Conservation (phyloP, 2,888 invertebrate genomes). For the Drosophila pegasa region DNA sequence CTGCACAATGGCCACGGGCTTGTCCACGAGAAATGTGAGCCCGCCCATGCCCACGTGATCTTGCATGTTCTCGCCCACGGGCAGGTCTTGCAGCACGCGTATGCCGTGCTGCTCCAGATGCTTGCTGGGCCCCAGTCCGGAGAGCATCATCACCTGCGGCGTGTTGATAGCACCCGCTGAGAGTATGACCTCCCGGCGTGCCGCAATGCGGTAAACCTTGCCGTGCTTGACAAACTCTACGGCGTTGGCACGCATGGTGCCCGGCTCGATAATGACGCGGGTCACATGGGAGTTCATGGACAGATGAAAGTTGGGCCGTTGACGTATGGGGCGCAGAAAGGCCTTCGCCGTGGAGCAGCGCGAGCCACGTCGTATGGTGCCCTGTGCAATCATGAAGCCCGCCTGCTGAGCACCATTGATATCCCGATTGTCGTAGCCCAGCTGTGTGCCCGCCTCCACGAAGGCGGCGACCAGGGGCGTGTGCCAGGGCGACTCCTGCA, state of each 20-base stretch:
- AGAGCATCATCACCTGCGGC: constrained; percentile 96
- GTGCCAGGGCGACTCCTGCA: constrained; percentile 94
- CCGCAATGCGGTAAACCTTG: constrained; percentile 88
- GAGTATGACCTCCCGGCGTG: constrained; percentile 93
- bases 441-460: constrained; percentile 91
- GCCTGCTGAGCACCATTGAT: constrained; percentile 93
- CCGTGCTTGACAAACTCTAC: constrained; percentile 93
- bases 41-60: constrained; percentile 96
- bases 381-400: constrained; percentile 93
- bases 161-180: constrained; percentile 96
- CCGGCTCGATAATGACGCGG: constrained; percentile 90
- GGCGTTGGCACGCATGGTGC: constrained; percentile 90
- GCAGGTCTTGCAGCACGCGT: constrained; percentile 90
- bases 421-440: constrained; percentile 93
- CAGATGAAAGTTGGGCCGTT: constrained; percentile 91
- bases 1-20: constrained; percentile 93
- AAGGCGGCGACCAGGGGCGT: constrained; percentile 93
- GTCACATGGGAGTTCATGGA: constrained; percentile 93
- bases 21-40: constrained; percentile 88
- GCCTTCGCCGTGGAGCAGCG: constrained; percentile 95
- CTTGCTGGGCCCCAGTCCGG: constrained; percentile 91
- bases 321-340: constrained; percentile 91
- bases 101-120: constrained; percentile 90
- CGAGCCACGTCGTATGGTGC: constrained; percentile 91
- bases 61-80: constrained; percentile 93